These are phyloP conservation scores for Hetaerina titia DNA, from an alignment of 2,888 invertebrate genomes.

Conservation along the genomic window DNA sequence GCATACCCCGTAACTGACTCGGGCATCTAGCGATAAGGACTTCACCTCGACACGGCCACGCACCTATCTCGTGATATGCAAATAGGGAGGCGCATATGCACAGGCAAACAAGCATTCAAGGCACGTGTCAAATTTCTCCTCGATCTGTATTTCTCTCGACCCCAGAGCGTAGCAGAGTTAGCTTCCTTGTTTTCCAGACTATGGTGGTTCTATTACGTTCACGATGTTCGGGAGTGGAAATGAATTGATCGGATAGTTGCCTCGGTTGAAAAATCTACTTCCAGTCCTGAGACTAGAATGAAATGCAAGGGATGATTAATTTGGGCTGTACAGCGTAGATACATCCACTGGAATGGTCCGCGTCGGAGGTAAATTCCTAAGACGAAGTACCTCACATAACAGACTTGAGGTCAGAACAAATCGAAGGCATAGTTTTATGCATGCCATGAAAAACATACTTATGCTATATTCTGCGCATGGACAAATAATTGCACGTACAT, in stretches of 20 bases:
- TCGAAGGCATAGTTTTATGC: too few relatives aligned
- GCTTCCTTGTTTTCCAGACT: background rate
- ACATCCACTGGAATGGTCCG: background rate
- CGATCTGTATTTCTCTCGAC: background rate
- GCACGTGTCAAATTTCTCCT: background rate
- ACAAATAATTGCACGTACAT: too few relatives aligned
- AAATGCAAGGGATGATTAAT: background rate
- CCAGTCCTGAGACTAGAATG: background rate
- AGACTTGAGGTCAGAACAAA: too few relatives aligned
- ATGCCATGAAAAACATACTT: too few relatives aligned
- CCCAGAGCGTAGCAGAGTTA: background rate
- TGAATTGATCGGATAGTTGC: background rate
- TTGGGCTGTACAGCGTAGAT: background rate
- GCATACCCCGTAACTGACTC: background rate
- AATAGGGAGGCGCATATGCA: background rate
- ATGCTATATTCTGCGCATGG: too few relatives aligned
- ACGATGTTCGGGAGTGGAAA: background rate
- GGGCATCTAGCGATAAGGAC: background rate
- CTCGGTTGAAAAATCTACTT: background rate
- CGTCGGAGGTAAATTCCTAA: background rate
- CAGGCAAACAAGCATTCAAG: conserved; percentile 27
- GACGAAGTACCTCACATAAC: background rate
- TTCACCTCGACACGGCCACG: background rate
- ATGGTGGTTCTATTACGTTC: background rate
- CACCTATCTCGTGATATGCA: background rate